Conservation (phyloP, 2,888 invertebrate genomes). For the Sinelater perroti region DNA sequence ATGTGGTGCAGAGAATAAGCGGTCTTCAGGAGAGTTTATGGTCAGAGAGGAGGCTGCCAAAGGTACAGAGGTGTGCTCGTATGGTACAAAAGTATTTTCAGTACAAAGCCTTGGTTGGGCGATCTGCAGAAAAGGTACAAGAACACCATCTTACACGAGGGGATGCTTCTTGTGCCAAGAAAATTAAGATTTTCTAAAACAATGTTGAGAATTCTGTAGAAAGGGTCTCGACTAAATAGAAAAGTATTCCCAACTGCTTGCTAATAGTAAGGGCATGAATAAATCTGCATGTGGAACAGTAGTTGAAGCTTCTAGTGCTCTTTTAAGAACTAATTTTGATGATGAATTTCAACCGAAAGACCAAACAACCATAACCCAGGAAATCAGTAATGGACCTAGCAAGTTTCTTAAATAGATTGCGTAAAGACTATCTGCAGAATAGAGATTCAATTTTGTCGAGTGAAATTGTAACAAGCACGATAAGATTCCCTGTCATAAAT, state of each 20-base stretch:
- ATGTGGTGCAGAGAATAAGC: slow-evolving; percentile 90
- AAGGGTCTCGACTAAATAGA: slow-evolving; percentile 98
- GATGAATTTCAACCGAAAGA: slow-evolving; percentile 55
- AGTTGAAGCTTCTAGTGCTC: slow-evolving; percentile 59
- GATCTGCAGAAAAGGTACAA: slow-evolving; percentile 91
- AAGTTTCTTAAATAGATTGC: too few relatives aligned
- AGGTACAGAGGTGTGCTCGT: slow-evolving; percentile 89
- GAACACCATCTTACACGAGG: slow-evolving; percentile 85
- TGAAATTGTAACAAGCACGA: too few relatives aligned
- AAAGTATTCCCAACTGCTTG: slow-evolving; percentile 91
- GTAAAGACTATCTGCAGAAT: too few relatives aligned
- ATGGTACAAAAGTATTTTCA: slow-evolving; percentile 93
- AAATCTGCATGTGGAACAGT: slow-evolving; percentile 59
- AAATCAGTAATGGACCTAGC: too few relatives aligned
- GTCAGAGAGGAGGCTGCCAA: slow-evolving; percentile 90
- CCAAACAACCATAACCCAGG: too few relatives aligned
- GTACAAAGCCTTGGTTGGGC: slow-evolving; percentile 88
- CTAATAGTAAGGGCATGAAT: slow-evolving; percentile 87
- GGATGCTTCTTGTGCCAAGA: slow-evolving; percentile 90
- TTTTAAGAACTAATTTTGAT: slow-evolving; percentile 62
- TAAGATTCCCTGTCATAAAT: too few relatives aligned
- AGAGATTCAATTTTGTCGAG: too few relatives aligned
- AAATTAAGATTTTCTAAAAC: slow-evolving; percentile 93
- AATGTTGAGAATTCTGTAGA: slow-evolving; percentile 97
- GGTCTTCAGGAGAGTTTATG: slow-evolving; percentile 95